Evolutionary conservation across 2,113 vertebrate genomes (phyloP).

Genomic region (Rhabdomys dilectus): DNA sequence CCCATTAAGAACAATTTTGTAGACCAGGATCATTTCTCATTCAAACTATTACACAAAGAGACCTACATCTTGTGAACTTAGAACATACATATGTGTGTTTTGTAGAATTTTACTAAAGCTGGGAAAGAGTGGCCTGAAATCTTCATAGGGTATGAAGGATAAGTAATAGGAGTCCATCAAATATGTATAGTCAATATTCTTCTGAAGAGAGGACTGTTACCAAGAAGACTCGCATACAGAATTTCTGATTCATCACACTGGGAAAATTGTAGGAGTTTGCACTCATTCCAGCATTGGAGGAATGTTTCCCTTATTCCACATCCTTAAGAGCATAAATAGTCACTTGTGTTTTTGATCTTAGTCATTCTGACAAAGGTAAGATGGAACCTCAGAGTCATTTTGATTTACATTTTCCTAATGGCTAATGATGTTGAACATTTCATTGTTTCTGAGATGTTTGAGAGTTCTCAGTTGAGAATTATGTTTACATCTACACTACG

Average conservation of each 20-base stretch:
- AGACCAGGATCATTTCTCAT: neutral
- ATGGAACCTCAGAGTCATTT: neutral
- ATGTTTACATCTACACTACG: fast-evolving
- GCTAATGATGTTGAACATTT: neutral
- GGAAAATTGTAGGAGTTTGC: neutral
- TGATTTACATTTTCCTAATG: neutral
- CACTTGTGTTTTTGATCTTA: neutral
- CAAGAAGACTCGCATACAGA: neutral
- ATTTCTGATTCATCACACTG: neutral
- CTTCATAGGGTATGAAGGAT: no score
- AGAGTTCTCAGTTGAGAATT: neutral
- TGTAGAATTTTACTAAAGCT: no score
- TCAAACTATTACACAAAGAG: no score
- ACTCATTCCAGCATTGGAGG: neutral
- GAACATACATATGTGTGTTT: neutral
- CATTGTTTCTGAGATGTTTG: neutral
- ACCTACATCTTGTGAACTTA: neutral
- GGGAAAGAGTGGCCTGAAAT: neutral
- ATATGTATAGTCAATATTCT: neutral
- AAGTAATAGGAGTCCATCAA: fast-evolving
- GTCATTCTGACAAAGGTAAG: neutral
- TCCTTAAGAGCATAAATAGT: neutral
- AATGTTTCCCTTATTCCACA: neutral
- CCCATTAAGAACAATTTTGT: neutral
- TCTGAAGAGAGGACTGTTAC: neutral